Evolutionary conservation across 2,888 invertebrate species (phyloP), one percentile per base, ranked within the genome.

Genomic region (Andrena praecox): DNA sequence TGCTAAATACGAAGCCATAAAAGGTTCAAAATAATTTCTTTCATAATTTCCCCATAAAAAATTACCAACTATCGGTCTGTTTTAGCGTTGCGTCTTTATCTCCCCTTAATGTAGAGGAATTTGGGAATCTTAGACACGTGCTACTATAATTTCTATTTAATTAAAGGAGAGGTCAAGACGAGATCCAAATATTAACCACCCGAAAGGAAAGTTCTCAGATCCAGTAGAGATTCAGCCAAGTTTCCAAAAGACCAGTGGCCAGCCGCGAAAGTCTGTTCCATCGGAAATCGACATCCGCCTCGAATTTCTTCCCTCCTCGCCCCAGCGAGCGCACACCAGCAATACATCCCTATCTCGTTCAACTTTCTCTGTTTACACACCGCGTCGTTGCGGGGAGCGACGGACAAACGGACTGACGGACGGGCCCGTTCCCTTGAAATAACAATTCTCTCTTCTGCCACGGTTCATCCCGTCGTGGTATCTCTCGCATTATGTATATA

Each of bases 301-400:
- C 59, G 77, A 85, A 83, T 85, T 87, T 83, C 80, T 79, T 81
- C 78, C 54, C 71, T 75, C 24, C 56, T 4, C 56, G 24, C 77
- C 64, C 63, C 66, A 50, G 71, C 84, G 56, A 79, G 82, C 74
- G 78, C 84, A 85, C 80, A 73, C 77, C 82, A 76, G 85, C 81
- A 5, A 42, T 84, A 79, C 82, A 87, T 89, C 89, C 87, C 87
- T 89, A 89, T 91, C 89, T 89, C 87, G 87, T 89, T 84, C 88
- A 87, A 87, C 87, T 87, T 89, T 89, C 90, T 88, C 87, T 89
- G 89, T 93, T 93, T 92, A 93, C 91, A 87, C 89, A 92, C 87
- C 87, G 85, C 89, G 87, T 89, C 89, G 89, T 89, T 84, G 81
- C 86, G 86, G 85, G 42, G 85, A 87, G 83, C 88, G 87, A 89